A percentile compares a stretch with the other conserved stretches of the same genome.
Evolutionary conservation across 23 tunicate genomes (phyloP).

Genomic region (Clavelina lepadiformis): DNA sequence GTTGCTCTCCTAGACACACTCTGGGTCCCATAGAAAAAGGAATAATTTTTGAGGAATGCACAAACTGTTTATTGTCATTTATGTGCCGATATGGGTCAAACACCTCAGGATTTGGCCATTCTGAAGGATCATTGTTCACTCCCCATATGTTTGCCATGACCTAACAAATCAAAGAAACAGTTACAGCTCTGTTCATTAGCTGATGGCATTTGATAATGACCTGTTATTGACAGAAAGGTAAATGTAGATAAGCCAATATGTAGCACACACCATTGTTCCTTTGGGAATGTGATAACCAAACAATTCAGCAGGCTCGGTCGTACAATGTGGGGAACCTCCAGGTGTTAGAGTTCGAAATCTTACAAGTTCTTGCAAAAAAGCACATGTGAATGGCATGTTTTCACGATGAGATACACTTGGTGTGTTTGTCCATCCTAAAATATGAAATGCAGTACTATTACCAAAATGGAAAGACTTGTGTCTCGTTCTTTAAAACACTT

Average conservation of each 20-base stretch:
- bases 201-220: too few relatives aligned
- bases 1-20: constrained; percentile 3
- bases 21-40: constrained; percentile 7
- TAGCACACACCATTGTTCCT: background rate
- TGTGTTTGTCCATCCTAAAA: background rate
- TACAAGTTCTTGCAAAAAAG: background rate
- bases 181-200: too few relatives aligned
- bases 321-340: background rate
- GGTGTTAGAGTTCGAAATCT: background rate
- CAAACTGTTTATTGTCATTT: background rate
- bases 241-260: background rate
- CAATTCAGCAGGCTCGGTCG: background rate
- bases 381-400: background rate
- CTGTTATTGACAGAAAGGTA: too few relatives aligned
- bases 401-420: background rate
- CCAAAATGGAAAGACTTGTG: too few relatives aligned
- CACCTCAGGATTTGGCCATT: background rate
- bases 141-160: constrained; percentile 2
- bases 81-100: constrained; percentile 3
- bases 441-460: background rate
- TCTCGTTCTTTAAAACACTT: too few relatives aligned
- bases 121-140: background rate
- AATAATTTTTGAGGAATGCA: background rate
- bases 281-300: background rate
- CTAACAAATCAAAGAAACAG: too few relatives aligned